Base-by-base conservation (phyloP, 2,113 vertebrate genomes). In the Ammospiza caudacuta region DNA sequence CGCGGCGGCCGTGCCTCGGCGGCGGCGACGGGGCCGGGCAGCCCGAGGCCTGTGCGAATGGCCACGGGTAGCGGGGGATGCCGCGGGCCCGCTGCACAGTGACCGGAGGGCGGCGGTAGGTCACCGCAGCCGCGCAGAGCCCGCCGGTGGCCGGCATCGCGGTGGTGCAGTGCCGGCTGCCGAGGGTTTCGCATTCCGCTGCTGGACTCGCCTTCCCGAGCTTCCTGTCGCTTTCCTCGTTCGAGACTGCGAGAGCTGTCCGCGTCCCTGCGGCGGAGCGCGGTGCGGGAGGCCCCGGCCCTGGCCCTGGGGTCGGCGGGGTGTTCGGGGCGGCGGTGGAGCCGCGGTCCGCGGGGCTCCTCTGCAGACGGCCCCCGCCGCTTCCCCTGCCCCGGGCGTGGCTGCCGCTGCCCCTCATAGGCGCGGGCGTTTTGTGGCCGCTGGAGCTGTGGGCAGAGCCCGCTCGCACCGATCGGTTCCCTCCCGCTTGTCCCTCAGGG, bases 401-500 rank as follows among this genome's bases (percentile, higher is more conserved):
- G 79, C 52, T 2, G 82, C 21, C 11, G 43, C 41, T 29, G 8
- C 24, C 4, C 25, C 11, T 2, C 11, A 62, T 3, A 10, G 43
- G 7, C 52, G 1, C 37, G 15, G 31, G 17, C 8, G 12, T 3
- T 9, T 44, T 3, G 21, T 7, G 73, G 33, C 33, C 46, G 2
- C 3, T 5, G 54, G 33, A 19, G 44, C n/a, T 31, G 49, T 8
- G 3, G 7, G 6, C 14, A 5, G 21, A 4, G 4, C 11, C 7
- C 39, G 0, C 10, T 24, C 5, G 0, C 7, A 3, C 13, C 0
- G 47, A 39, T 44, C 28, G 0, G 2, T 3, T 23, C 16, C 16
- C 8, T 33, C 14, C 14, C 2, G 19, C 17, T 39, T 11, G 5
- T 4, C 3, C 11, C 2, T 6, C 4, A 0, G 46, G 7, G 51